Base-by-base conservation (phyloP, 2,113 vertebrate genomes). In the Fregetta grallaria region DNA sequence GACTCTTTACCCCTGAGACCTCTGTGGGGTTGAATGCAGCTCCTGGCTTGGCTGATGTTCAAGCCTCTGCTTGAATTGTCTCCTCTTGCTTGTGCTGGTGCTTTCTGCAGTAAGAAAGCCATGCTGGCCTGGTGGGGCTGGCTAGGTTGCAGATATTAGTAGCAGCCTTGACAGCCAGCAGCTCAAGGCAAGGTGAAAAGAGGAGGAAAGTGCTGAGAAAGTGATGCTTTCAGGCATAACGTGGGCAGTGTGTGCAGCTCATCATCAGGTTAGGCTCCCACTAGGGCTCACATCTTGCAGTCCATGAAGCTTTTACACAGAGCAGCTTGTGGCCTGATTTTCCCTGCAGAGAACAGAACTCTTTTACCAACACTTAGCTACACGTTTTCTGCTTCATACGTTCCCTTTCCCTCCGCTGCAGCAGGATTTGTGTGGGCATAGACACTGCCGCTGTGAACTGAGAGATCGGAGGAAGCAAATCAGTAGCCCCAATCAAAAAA, bases 311-410 rank as follows among this genome's bases (percentile, higher is more conserved):
- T 94, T 92, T 96, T 92, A 67, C 85, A 71, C 74, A 91, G 84
- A 97, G 95, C 97, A 95, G 96, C 97, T 92, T 94, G 97, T 96
- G 96, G 97, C 80, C 94, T 89, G 86, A 91, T 97, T 96, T 96
- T 88, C 92, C 95, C 96, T 73, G 92, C 89, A 76, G 94, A 94
- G 91, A 92, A 73, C 73, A 89, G 80, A 85, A 84, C 87, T 94
- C 88, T 92, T 67, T 78, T 58, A 56, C 77, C 23, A 6, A 88
- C 88, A 84, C 77, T 86, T 50, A 91, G 58, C 70, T 87, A 89
- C 83, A 27, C 15, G 13, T 87, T 91, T 86, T 87, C 56, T 77
- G 84, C 84, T 87, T 80, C 47, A 10, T 59, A 50, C 29, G 0
- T 70, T 82, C 73, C 29, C 81, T 88, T 68, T 94, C 44, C 86